A percentile compares a stretch with the other conserved stretches of the same genome.
phyloP scores from a whole-genome alignment of 2,888 invertebrate species.

The Yponomeuta evonymella region DNA sequence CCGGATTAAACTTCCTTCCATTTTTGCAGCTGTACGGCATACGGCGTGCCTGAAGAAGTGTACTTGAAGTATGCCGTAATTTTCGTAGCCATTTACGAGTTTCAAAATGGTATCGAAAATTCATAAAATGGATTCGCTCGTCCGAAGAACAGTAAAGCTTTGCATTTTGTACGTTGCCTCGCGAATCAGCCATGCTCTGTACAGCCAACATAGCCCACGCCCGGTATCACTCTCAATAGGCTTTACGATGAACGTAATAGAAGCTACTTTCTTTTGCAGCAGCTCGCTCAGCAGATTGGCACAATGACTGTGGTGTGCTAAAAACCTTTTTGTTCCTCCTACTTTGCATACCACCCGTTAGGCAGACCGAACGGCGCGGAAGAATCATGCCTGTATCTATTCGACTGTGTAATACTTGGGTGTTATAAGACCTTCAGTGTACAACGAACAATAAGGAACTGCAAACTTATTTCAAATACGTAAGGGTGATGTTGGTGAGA shows the following conservation, averaged over 20 bases:
- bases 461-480: neutral
- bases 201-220: neutral
- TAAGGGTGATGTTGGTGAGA: neutral
- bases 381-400: constrained; percentile 9
- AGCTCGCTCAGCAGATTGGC: neutral
- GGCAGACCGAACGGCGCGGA: constrained; percentile 9
- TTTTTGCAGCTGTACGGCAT: neutral
- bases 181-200: neutral
- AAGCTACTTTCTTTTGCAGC: neutral
- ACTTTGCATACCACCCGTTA: constrained; percentile 14
- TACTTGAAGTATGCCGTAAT: too few relatives aligned
- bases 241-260: neutral
- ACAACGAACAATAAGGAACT: neutral
- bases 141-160: neutral
- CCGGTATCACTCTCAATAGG: neutral
- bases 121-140: neutral
- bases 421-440: constrained; percentile 5
- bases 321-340: constrained; percentile 11
- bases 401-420: neutral
- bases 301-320: neutral
- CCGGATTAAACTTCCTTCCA: neutral
- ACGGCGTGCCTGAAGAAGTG: too few relatives aligned
- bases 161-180: neutral
- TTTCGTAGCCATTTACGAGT: neutral
- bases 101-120: neutral